Base-by-base conservation (phyloP, 2,888 invertebrate genomes). In the Eupeodes luniger region DNA sequence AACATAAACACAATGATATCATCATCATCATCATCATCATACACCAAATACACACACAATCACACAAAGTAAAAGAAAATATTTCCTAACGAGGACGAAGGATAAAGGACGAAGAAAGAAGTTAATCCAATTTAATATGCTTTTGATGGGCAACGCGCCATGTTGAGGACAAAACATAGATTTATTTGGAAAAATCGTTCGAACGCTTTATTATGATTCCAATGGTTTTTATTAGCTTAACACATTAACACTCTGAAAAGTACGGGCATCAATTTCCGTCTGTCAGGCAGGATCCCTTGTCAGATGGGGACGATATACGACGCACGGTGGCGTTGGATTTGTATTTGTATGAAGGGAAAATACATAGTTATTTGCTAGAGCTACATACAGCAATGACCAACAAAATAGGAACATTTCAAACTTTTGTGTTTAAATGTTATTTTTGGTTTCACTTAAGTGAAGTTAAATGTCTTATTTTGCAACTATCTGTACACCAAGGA, bases 151-250 rank as follows among this genome's bases (percentile, higher is more conserved):
- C n/a, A 49, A 49, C 34, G 27, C n/a, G n/a, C 51, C 74, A 59
- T 59, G 34, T 36, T 59, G 59, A 80, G 19, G 62, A 55, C 76
- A 80, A 76, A 84, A 47, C 72, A 47, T 75, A 67, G 88, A 84
- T 88, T 59, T 81, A 84, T 85, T 81, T 74, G 49, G 59, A 72
- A 80, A 88, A 80, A 88, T 84, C 88, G 74, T 85, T 88, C 84
- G 78, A 88, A 85, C 74, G 85, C 74, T 88, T 88, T 85, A 88
- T 88, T 84, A 81, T 67, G 88, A 88, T 88, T 88, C 81, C 85
- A 81, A 81, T 85, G 85, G 75, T 84, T 88, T 88, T 88, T 85
- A 85, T 88, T 81, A 77, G 85, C 88, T 88, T 77, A 85, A 82
- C 85, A 88, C 85, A 88, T 88, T 88, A 88, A 85, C 88, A 81